Conservation (phyloP, 2,888 invertebrate genomes). For the Sesamia inferens region DNA sequence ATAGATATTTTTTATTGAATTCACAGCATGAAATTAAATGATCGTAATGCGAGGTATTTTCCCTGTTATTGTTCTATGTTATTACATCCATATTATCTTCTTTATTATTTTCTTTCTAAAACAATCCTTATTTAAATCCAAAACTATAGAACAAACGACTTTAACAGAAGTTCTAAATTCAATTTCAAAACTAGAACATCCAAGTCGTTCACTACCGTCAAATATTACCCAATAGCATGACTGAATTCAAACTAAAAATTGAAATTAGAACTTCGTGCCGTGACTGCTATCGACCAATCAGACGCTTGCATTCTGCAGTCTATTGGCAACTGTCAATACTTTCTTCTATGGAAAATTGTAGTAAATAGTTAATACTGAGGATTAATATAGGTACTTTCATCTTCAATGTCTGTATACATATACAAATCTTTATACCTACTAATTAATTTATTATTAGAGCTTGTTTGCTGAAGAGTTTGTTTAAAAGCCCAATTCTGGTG, state of each 20-base stretch:
- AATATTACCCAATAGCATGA: constrained; percentile 66
- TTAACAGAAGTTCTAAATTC: constrained; percentile 56
- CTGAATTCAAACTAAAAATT: constrained; percentile 65
- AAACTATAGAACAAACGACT: constrained; percentile 28
- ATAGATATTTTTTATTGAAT: not conserved
- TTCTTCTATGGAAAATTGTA: constrained; percentile 32
- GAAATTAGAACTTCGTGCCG: constrained; percentile 63
- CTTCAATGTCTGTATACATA: too few species aligned
- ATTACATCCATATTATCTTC: not conserved
- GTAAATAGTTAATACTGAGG: constrained; percentile 26
- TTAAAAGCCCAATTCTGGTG: not conserved
- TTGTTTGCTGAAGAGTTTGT: not conserved
- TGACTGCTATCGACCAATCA: constrained; percentile 61
- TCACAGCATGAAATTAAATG: too few species aligned
- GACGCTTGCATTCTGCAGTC: constrained; percentile 50
- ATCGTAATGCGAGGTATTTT: not conserved
- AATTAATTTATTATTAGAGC: too few species aligned
- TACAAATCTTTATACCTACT: too few species aligned
- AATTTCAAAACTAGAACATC: constrained; percentile 63
- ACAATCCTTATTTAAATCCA: constrained; percentile 14
- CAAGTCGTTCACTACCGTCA: constrained; percentile 53
- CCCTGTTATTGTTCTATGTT: not conserved
- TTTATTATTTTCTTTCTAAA: constrained; percentile 11
- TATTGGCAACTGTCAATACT: constrained; percentile 51
- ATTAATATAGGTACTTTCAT: not conserved